Percentiles rank a stretch among this genome's conserved stretches.
phyloP scores from a whole-genome alignment of 64 coral and sea anemone genomes.

The Exaiptasia diaphana region DNA sequence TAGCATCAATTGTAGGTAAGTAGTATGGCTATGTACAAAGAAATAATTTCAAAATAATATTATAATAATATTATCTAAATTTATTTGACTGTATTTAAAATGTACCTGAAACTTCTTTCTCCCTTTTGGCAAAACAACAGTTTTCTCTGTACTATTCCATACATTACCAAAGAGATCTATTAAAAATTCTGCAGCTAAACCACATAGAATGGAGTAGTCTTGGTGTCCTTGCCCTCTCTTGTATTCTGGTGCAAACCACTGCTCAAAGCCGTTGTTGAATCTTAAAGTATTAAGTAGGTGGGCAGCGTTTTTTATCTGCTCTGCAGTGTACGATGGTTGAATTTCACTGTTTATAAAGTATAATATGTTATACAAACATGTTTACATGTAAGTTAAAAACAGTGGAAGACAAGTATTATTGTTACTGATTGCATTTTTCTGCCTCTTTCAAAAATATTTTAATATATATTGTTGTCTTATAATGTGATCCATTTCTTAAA shows the following conservation, averaged over 20 bases:
- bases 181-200: conserved; percentile 13
- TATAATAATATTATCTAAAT: background rate
- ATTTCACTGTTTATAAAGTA: conserved; percentile 26
- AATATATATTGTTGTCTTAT: no score
- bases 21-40: background rate
- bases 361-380: conserved; percentile 2
- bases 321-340: conserved; percentile 20
- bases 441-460: no score
- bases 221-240: background rate
- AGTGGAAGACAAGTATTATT: no score
- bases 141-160: background rate
- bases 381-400: no score
- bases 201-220: conserved; percentile 26
- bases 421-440: no score
- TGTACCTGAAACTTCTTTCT: conserved; percentile 38
- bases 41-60: background rate
- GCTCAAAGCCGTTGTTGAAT: conserved; percentile 30
- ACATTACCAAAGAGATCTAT: conserved; percentile 17
- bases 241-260: conserved; percentile 34
- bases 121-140: conserved; percentile 18
- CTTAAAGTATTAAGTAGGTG: conserved; percentile 15
- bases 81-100: no score
- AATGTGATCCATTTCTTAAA: no score
- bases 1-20: conserved; percentile 28
- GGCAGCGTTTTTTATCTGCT: conserved; percentile 17